These are phyloP conservation scores for Eretmocerus hayati DNA, from an alignment of 2,888 invertebrate species.

Conservation along the genomic window DNA sequence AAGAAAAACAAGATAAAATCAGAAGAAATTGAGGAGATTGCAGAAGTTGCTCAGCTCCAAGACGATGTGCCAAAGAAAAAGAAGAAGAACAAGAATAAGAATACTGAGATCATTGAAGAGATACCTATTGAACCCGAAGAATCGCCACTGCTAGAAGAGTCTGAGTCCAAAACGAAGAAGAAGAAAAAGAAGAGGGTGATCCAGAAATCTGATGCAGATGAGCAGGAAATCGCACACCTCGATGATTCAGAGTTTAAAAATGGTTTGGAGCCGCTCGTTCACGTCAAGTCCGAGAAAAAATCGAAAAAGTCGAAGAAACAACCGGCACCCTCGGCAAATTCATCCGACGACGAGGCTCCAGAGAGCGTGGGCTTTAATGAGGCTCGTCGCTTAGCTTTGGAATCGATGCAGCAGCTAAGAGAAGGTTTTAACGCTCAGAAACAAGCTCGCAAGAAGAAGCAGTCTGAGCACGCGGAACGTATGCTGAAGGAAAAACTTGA, in stretches of 20 bases:
- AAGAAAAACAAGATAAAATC: slow-evolving; percentile 9
- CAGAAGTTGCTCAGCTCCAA: not conserved
- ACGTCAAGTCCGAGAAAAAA: slow-evolving; percentile 8
- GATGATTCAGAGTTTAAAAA: not conserved
- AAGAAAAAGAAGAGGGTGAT: slow-evolving; percentile 4
- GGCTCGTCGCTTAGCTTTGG: slow-evolving; percentile 11
- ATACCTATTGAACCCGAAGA: not conserved
- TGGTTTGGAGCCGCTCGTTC: not conserved
- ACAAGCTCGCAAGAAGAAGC: slow-evolving; percentile 17
- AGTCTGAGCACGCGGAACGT: slow-evolving; percentile 10
- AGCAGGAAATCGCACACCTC: not conserved
- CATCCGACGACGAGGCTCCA: slow-evolving; percentile 12
- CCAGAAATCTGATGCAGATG: not conserved
- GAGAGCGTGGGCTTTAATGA: slow-evolving; percentile 17
- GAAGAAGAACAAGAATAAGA: slow-evolving; percentile 10
- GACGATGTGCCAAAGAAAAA: slow-evolving; percentile 1
- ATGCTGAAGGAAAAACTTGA: slow-evolving; percentile 2
- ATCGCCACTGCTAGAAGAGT: not conserved
- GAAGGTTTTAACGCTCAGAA: slow-evolving; percentile 12
- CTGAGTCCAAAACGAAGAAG: slow-evolving; percentile 2
- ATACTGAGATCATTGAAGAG: not conserved
- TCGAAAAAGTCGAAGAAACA: slow-evolving; percentile 13
- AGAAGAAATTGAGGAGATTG: not conserved
- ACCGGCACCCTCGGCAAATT: not conserved
- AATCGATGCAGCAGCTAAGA: slow-evolving; percentile 10